A percentile compares a stretch with the other conserved stretches of the same genome.
phyloP scores from a whole-genome alignment of 2,797 vertebrate species.

The Danio aesculapii region DNA sequence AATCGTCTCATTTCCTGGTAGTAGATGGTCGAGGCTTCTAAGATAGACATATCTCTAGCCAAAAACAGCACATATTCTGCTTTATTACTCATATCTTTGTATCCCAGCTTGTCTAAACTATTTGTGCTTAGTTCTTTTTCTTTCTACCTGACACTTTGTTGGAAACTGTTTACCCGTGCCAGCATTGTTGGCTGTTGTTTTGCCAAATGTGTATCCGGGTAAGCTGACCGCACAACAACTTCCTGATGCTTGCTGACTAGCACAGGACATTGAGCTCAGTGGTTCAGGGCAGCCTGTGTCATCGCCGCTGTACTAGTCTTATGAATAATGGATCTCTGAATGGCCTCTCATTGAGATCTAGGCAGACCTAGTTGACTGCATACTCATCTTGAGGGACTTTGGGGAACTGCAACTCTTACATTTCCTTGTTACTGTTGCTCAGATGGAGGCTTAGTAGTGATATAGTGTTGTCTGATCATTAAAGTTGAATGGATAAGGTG shows the following conservation, averaged over 20 bases:
- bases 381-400: conserved; percentile 28
- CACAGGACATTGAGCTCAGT: conserved; percentile 34
- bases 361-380: conserved; percentile 23
- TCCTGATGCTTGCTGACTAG: conserved; percentile 29
- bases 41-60: neutral
- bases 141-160: conserved; percentile 3
- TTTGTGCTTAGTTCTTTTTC: neutral
- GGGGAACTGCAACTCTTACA: conserved; percentile 28
- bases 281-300: conserved; percentile 40
- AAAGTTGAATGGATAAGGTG: conserved; percentile 58
- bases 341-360: conserved; percentile 52
- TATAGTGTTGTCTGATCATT: conserved; percentile 51
- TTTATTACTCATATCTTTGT: neutral
- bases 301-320: conserved; percentile 32
- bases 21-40: neutral
- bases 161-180: neutral
- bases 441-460: conserved; percentile 22
- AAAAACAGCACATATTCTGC: neutral
- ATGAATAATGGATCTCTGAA: conserved; percentile 53
- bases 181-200: conserved; percentile 6
- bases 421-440: conserved; percentile 48
- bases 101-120: neutral
- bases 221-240: conserved; percentile 18
- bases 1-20: neutral
- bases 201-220: conserved; percentile 7